phyloP scores from a whole-genome alignment of 1,140 invertebrate species.

The Heliconius melpomene region DNA sequence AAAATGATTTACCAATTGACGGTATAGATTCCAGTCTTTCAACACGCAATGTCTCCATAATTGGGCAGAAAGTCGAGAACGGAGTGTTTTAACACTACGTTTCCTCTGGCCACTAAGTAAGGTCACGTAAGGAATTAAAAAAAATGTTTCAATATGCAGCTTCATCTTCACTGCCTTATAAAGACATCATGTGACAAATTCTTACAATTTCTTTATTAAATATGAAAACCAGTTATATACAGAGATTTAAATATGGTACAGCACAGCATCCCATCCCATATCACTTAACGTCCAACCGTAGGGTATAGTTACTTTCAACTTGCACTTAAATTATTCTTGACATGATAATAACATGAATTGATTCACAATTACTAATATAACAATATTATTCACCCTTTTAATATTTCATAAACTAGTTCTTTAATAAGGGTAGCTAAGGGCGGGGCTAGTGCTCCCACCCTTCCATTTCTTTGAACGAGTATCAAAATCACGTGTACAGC shows the following conservation, averaged over 20 bases:
- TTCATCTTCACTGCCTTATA: not conserved
- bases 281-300: constrained; percentile 55
- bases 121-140: no score
- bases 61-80: no score
- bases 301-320: constrained; percentile 45
- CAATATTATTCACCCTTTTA: constrained; percentile 64
- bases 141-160: not conserved
- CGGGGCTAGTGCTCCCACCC: constrained; percentile 61
- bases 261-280: constrained; percentile 51
- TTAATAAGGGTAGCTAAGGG: constrained; percentile 51
- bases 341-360: constrained; percentile 76
- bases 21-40: no score
- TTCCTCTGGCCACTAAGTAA: no score
- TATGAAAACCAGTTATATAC: constrained; percentile 6
- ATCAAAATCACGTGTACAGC: constrained; percentile 68
- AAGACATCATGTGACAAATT: constrained; percentile 1
- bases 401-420: constrained; percentile 73
- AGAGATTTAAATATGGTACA: constrained; percentile 19
- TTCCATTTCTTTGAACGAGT: constrained; percentile 53
- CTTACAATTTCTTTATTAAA: constrained; percentile 1
- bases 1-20: no score
- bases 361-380: constrained; percentile 71
- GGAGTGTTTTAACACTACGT: no score
- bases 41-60: no score
- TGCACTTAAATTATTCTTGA: constrained; percentile 69